A percentile compares a stretch with the other conserved stretches of the same genome.
Conservation (phyloP, 2,797 vertebrate genomes). For the Neosilurus hyrtlii region DNA sequence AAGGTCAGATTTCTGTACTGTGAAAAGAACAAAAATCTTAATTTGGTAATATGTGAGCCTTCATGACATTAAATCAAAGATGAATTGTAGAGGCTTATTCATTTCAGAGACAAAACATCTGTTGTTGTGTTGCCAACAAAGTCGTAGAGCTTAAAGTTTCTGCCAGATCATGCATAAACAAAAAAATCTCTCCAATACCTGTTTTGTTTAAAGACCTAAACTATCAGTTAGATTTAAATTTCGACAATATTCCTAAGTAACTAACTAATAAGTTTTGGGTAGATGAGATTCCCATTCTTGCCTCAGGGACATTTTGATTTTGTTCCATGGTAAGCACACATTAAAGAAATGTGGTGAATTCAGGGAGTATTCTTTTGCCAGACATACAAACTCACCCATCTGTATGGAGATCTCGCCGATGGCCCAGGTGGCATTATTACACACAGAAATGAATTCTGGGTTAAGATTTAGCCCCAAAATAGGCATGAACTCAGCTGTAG, state of each 20-base stretch:
- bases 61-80: not conserved
- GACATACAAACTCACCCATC: constrained; percentile 79
- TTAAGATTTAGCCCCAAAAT: constrained; percentile 93
- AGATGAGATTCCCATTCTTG: not conserved
- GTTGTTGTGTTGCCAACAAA: not conserved
- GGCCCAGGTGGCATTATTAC: constrained; percentile 96
- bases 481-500: constrained; percentile 91
- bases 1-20: not conserved
- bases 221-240: not conserved
- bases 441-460: constrained; percentile 95
- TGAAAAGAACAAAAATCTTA: not conserved
- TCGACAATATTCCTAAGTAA: not conserved
- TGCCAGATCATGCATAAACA: not conserved
- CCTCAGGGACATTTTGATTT: not conserved
- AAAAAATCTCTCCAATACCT: not conserved
- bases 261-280: not conserved
- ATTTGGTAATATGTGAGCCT: not conserved
- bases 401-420: constrained; percentile 97
- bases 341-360: not conserved
- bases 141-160: not conserved
- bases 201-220: not conserved
- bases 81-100: not conserved
- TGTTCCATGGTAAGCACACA: not conserved
- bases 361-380: not conserved
- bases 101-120: not conserved